phyloP scores from a whole-genome alignment of 2,888 invertebrate species.

The Eubasilissa splendida region DNA sequence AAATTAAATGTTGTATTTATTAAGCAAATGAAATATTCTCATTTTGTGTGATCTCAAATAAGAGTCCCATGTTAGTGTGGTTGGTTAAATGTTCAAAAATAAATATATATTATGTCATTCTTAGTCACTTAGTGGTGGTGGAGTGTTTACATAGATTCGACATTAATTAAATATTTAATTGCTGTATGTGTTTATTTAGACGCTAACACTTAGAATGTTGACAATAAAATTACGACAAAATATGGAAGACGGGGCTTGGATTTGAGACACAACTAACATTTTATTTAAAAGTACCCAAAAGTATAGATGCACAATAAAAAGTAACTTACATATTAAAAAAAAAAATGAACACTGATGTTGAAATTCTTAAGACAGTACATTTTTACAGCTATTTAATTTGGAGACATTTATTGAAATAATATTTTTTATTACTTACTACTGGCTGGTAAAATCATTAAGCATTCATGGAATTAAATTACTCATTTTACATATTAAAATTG shows the following conservation, averaged over 20 bases:
- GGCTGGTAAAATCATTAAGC: conserved; percentile 8
- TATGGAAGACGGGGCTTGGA: conserved; percentile 40
- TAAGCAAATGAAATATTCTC: too few relatives aligned
- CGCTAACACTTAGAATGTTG: too few relatives aligned
- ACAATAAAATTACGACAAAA: conserved; percentile 8
- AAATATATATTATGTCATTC: too few relatives aligned
- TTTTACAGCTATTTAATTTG: conserved; percentile 9
- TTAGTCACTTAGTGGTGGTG: too few relatives aligned
- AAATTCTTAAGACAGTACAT: background rate
- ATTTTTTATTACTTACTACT: background rate
- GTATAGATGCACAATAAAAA: conserved; percentile 9
- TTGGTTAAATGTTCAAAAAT: too few relatives aligned
- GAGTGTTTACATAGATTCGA: too few relatives aligned
- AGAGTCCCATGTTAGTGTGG: too few relatives aligned
- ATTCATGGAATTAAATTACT: background rate
- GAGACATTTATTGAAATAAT: background rate
- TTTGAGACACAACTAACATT: conserved; percentile 30
- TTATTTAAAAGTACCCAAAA: conserved; percentile 21
- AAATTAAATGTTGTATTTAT: too few relatives aligned
- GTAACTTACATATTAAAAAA: conserved; percentile 8
- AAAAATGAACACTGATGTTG: too few relatives aligned
- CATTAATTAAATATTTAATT: too few relatives aligned
- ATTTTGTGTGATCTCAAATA: too few relatives aligned
- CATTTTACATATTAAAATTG: conserved; percentile 31
- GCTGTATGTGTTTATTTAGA: too few relatives aligned